Conservation (phyloP, 2,888 invertebrate species). For the Cyclophora albipunctata region DNA sequence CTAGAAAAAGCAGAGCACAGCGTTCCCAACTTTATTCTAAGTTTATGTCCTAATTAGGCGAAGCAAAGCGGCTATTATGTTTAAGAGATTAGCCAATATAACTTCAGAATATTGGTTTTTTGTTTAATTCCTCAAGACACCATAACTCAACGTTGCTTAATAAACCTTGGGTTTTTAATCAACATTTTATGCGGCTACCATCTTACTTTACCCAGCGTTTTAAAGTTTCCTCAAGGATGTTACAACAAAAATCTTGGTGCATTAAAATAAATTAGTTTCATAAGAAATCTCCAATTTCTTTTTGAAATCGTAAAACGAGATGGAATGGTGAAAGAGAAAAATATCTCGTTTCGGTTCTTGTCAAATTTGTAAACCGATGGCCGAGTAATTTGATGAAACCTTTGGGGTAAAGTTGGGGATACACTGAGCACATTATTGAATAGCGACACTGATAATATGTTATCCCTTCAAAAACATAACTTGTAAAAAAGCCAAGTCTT, state of each 20-base stretch:
- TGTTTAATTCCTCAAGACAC: neutral
- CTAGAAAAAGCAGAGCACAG: no score
- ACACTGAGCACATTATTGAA: constrained; percentile 2
- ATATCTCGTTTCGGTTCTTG: constrained; percentile 3
- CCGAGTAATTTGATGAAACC: constrained; percentile 16
- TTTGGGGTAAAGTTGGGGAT: constrained; percentile 4
- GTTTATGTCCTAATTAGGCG: no score
- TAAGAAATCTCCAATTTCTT: constrained; percentile 6
- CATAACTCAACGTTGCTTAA: constrained; percentile 4
- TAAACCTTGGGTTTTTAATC: constrained; percentile 10
- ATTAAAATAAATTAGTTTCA: constrained; percentile 17
- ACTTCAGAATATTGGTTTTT: no score
- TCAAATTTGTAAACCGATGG: constrained; percentile 9
- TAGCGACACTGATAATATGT: no score
- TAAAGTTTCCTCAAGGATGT: neutral
- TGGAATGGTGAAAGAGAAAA: constrained; percentile 6
- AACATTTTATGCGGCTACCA: constrained; percentile 6
- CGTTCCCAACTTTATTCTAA: no score
- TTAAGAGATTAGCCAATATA: no score
- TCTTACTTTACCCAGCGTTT: constrained; percentile 1
- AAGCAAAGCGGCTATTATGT: no score
- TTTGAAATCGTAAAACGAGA: no score
- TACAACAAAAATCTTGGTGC: constrained; percentile 1
- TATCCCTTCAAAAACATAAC: no score
- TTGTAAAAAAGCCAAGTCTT: no score